These are phyloP conservation scores for Perca schrenkii DNA, from an alignment of 2,113 vertebrate genomes.

Conservation along the genomic window DNA sequence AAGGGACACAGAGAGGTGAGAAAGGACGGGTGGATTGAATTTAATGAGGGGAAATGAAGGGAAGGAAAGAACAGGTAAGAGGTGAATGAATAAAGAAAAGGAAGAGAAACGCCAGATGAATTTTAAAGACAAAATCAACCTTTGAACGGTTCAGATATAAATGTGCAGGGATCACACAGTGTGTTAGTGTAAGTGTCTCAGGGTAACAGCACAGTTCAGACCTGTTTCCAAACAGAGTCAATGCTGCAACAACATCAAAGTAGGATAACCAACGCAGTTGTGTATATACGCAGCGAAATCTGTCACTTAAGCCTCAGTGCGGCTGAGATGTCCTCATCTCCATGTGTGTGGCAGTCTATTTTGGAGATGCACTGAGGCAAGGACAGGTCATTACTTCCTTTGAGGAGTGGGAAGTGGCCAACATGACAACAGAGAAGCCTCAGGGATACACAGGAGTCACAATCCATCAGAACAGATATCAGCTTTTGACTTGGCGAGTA, in stretches of 20 bases:
- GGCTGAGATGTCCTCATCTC: slow-evolving; percentile 37
- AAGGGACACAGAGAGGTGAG: slow-evolving; percentile 18
- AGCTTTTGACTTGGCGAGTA: slow-evolving; percentile 26
- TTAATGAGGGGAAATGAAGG: slow-evolving; percentile 34
- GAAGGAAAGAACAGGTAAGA: slow-evolving; percentile 11
- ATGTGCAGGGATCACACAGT: slow-evolving; percentile 40
- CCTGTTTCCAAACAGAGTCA: slow-evolving; percentile 16
- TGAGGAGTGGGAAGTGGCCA: slow-evolving; percentile 54
- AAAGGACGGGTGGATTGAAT: slow-evolving; percentile 28
- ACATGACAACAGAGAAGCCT: slow-evolving; percentile 31
- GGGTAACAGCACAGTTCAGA: slow-evolving; percentile 12
- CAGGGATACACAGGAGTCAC: slow-evolving; percentile 9
- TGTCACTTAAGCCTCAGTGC: slow-evolving; percentile 26
- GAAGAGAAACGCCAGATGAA: slow-evolving; percentile 13
- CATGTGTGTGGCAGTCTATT: slow-evolving; percentile 35
- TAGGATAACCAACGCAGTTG: not conserved
- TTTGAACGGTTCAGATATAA: slow-evolving; percentile 32
- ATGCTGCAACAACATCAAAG: slow-evolving; percentile 33
- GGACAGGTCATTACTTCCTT: slow-evolving; percentile 60
- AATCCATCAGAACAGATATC: slow-evolving; percentile 41
- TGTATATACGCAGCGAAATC: slow-evolving; percentile 21
- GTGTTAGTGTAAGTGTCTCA: slow-evolving; percentile 3
- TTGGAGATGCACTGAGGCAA: slow-evolving; percentile 53
- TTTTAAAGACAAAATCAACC: slow-evolving; percentile 41
- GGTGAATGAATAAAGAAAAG: slow-evolving; percentile 21